phyloP scores from a whole-genome alignment of 2,113 vertebrate genomes.

The Pteropus alecto region DNA sequence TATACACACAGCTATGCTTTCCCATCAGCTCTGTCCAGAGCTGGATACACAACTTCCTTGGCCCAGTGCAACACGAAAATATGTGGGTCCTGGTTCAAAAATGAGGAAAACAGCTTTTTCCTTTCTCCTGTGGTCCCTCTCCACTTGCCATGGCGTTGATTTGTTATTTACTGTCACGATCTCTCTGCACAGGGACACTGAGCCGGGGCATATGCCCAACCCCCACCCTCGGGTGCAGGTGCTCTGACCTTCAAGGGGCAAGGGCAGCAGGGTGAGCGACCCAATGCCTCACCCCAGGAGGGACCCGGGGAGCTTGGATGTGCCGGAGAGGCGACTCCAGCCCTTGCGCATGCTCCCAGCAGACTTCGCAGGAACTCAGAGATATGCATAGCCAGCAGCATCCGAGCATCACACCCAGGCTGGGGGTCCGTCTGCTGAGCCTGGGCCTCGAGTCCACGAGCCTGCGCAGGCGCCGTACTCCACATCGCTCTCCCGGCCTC shows the following conservation, averaged over 20 bases:
- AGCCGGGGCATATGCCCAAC: fast-evolving
- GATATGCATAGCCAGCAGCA: neutral
- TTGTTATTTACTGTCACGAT: neutral
- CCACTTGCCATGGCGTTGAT: fast-evolving
- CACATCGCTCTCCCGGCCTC: neutral
- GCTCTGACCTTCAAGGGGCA: too few species aligned
- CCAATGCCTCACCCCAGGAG: too few species aligned
- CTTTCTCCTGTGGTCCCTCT: neutral
- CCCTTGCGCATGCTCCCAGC: too few species aligned
- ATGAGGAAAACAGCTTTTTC: neutral
- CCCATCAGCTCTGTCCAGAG: neutral
- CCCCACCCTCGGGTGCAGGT: neutral
- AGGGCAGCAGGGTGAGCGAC: neutral
- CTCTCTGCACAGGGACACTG: neutral
- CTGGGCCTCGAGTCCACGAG: too few species aligned
- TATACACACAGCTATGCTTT: fast-evolving
- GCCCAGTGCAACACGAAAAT: neutral
- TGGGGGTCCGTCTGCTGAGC: neutral
- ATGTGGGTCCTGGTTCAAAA: neutral
- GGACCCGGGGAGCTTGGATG: neutral
- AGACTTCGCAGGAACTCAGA: neutral
- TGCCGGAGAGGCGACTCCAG: neutral
- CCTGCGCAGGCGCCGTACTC: neutral
- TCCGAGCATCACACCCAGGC: neutral
- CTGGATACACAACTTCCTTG: neutral